These are phyloP conservation scores for Prionailurus viverrinus DNA, from an alignment of 2,113 vertebrate species.

Conservation along the genomic window DNA sequence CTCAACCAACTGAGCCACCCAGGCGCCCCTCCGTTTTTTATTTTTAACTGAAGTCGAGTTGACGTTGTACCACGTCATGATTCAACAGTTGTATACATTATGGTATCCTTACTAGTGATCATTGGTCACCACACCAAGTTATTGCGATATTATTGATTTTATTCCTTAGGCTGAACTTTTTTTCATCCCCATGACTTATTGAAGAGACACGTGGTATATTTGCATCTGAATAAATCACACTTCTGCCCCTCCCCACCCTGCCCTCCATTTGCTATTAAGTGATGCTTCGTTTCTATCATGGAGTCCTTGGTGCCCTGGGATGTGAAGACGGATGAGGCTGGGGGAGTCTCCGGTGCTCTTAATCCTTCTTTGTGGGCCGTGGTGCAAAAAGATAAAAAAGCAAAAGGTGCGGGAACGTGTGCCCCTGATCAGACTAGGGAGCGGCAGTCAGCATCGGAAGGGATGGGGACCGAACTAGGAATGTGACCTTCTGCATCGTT, in stretches of 20 bases:
- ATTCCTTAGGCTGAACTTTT: neutral
- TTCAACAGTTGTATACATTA: neutral
- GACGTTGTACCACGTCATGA: neutral
- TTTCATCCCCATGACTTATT: neutral
- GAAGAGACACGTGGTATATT: neutral
- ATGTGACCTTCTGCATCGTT: fast-evolving
- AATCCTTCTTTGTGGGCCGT: neutral
- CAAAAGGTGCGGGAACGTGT: neutral
- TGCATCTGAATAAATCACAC: neutral
- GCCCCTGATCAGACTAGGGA: neutral
- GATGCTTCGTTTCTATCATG: neutral
- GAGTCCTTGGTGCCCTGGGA: neutral
- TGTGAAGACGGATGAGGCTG: neutral
- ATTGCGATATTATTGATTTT: neutral
- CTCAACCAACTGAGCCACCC: no score
- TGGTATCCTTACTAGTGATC: neutral
- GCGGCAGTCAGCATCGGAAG: fast-evolving
- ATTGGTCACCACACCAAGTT: neutral
- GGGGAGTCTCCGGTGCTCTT: neutral
- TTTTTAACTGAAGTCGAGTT: neutral
- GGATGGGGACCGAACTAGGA: neutral
- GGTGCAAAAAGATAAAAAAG: neutral
- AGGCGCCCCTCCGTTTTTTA: neutral
- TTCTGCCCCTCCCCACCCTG: neutral
- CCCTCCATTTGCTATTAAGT: neutral